Evolutionary conservation across 1,140 invertebrate genomes (phyloP).

Genomic region (Holcopasites calliopsidis): DNA sequence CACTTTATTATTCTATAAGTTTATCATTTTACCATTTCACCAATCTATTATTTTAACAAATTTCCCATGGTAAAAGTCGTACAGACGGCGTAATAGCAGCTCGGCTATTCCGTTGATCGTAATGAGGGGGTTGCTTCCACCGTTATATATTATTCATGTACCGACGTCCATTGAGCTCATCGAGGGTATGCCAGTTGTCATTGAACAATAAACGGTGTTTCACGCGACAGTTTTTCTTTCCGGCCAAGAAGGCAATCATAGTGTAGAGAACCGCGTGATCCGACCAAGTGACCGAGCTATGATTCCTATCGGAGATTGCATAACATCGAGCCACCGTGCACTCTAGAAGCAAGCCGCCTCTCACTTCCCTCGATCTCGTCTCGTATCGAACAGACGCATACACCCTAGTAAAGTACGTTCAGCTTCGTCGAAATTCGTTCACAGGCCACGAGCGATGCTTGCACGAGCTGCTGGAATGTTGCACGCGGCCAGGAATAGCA

Average conservation of each 20-base stretch:
- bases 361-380: slow-evolving; percentile 47
- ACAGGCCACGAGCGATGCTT: too few relatives aligned
- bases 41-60: too few relatives aligned
- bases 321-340: slow-evolving; percentile 45
- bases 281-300: slow-evolving; percentile 50
- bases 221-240: slow-evolving; percentile 40
- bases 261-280: slow-evolving; percentile 21
- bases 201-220: background rate
- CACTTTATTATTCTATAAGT: too few relatives aligned
- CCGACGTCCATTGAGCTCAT: background rate
- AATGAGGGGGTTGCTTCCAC: background rate
- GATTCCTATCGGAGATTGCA: slow-evolving; percentile 54
- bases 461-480: too few relatives aligned
- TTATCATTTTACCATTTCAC: too few relatives aligned
- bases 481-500: too few relatives aligned
- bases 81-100: background rate
- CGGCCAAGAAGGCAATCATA: slow-evolving; percentile 30
- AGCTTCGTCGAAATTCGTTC: too few relatives aligned
- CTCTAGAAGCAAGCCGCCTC: slow-evolving; percentile 39
- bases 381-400: slow-evolving; percentile 8
- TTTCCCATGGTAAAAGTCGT: background rate
- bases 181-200: background rate
- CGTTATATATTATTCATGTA: slow-evolving; percentile 4
- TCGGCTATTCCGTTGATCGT: background rate
- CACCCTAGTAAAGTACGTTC: too few relatives aligned